Evolutionary conservation across 2,888 invertebrate species (phyloP), one percentile per base, ranked within the genome.

Genomic region (Cheilosia soror): DNA sequence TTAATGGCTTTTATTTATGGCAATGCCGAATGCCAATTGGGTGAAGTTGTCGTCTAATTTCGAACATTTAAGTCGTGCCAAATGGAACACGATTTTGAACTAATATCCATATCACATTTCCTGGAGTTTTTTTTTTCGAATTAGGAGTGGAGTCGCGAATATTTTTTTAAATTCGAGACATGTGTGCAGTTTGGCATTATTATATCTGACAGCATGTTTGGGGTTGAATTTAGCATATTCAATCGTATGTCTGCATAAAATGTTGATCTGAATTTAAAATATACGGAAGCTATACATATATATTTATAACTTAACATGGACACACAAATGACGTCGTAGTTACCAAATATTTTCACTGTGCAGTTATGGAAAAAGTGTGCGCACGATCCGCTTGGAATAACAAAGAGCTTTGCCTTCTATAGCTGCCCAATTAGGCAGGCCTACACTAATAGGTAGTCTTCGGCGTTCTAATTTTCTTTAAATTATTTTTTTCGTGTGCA

Each of bases 51-150:
- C 60, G n/a, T 40, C 40, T 62, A 60, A 62, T 62, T 51, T 51
- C n/a, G 13, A 49, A 62, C 20, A 31, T 51, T n/a, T 57, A 31
- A 29, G 33, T 29, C 69, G n/a, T 37, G 25, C n/a, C 42, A 29
- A 55, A 29, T 13, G 5, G 68, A n/a, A 58, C 58, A 58, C 49
- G 66, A 66, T 27, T 44, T 15, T 3, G 44, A 27, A 44, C 47
- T 60, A 60, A 20, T 20, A 20, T 20, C 20, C 20, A 62, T 37
- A 49, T 58, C 60, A 72, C 27, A 63, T 66, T 75, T 75, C 75
- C 58, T 76, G 51, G 51, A 37, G 37, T 11, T 11, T 9, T 27
- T 11, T 9, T 27, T 47, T 44, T 60, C 9, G 20, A n/a, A 20
- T 57, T 66, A 7, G 40, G 29, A 20, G n/a, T 27, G 49, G 42